Conservation (phyloP, 2,797 vertebrate species). For the Tadarida brasiliensis region DNA sequence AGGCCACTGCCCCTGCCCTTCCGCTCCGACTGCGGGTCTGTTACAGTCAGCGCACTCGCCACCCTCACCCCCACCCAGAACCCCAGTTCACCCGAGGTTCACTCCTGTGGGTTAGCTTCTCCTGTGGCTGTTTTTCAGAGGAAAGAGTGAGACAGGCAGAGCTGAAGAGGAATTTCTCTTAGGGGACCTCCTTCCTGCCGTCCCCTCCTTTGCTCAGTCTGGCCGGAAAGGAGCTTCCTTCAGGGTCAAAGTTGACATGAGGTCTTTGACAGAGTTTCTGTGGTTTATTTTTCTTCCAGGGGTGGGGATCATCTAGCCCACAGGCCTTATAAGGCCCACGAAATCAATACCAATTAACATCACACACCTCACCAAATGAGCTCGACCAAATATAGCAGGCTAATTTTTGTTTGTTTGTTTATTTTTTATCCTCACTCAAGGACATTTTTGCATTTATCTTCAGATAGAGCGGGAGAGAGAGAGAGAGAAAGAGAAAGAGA, state of each 20-base stretch:
- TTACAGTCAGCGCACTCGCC: rapidly evolving
- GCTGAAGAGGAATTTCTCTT: neutral
- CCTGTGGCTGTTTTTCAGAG: neutral
- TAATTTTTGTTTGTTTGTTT: too few species aligned
- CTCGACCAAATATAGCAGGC: too few species aligned
- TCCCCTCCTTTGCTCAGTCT: neutral
- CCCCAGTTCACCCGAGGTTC: neutral
- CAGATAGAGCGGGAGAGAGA: too few species aligned
- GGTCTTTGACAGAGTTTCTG: neutral
- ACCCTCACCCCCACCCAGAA: neutral
- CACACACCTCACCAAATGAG: too few species aligned
- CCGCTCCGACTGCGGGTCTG: neutral
- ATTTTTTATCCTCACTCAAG: too few species aligned
- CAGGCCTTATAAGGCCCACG: too few species aligned
- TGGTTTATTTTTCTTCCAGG: neutral
- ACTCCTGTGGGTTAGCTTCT: neutral
- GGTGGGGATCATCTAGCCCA: too few species aligned
- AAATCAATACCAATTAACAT: too few species aligned
- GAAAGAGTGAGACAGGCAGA: conserved; percentile 9
- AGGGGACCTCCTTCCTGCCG: neutral
- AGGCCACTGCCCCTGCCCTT: neutral
- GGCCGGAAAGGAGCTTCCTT: neutral
- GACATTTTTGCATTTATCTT: too few species aligned
- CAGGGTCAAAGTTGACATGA: neutral
- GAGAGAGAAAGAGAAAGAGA: too few species aligned